Conservation (phyloP, 2,797 vertebrate genomes). For the Orestias chungarensis region DNA sequence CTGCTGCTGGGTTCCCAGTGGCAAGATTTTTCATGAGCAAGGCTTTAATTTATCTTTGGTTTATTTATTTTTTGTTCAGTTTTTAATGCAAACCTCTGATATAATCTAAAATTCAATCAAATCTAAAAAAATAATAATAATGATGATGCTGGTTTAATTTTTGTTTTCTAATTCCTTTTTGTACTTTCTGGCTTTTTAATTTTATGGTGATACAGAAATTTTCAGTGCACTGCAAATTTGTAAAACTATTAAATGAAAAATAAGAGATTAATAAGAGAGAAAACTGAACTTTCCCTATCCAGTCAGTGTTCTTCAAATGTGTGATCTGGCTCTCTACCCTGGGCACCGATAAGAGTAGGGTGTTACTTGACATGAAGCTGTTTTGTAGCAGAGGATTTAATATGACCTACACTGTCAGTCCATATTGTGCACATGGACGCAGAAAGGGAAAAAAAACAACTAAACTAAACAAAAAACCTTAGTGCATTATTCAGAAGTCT, state of each 20-base stretch:
- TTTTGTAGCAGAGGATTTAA: background rate
- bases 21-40: constrained; percentile 9
- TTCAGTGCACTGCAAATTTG: background rate
- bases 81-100: background rate
- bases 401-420: background rate
- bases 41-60: constrained; percentile 18
- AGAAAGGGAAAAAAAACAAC: no score
- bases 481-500: no score
- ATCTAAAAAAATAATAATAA: background rate
- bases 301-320: background rate
- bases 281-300: background rate
- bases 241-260: background rate
- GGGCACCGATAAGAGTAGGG: background rate
- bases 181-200: background rate
- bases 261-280: background rate
- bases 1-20: background rate
- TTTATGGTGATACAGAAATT: background rate
- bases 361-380: background rate
- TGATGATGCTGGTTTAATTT: background rate
- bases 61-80: constrained; percentile 11
- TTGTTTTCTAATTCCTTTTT: background rate
- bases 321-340: background rate
- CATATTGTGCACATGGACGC: background rate
- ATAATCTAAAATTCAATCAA: constrained; percentile 5
- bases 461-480: no score